These are phyloP conservation scores for Chloebia gouldiae DNA, from an alignment of 2,113 vertebrate species.

Conservation along the genomic window DNA sequence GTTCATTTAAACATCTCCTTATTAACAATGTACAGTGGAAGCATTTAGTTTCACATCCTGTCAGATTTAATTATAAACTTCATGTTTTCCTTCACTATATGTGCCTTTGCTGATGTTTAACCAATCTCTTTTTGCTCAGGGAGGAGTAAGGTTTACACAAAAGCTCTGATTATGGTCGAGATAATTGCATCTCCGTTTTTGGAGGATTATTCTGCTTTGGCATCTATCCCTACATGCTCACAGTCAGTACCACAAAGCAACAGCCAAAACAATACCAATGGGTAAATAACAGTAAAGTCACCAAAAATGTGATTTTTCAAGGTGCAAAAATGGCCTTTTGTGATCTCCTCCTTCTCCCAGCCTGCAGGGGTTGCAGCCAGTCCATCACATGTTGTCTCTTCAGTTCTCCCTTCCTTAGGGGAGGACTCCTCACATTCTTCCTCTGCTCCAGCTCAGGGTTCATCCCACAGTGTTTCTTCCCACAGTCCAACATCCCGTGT, in stretches of 20 bases:
- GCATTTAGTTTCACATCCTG: neutral
- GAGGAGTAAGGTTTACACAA: neutral
- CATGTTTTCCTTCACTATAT: neutral
- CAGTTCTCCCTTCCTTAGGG: neutral
- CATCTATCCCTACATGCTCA: fast-evolving
- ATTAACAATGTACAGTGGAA: neutral
- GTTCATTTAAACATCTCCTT: neutral
- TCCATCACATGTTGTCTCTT: fast-evolving
- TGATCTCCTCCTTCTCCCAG: neutral
- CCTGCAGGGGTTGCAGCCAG: neutral
- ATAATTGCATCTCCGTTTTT: neutral
- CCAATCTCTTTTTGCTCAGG: neutral
- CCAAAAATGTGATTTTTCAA: neutral
- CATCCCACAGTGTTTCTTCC: neutral
- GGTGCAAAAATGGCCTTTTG: neutral
- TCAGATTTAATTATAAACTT: constrained; percentile 36
- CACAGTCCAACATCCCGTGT: too few species aligned
- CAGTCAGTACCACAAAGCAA: neutral
- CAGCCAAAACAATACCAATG: neutral
- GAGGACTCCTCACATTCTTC: too few species aligned
- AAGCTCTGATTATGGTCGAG: neutral
- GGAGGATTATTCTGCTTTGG: neutral
- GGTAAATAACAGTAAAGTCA: neutral
- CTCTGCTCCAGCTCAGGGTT: neutral
- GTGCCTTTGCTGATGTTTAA: neutral